Percentiles rank a stretch among this genome's conserved stretches.
Evolutionary conservation across 1,140 invertebrate genomes (phyloP).

Genomic region (Bombus superbus): DNA sequence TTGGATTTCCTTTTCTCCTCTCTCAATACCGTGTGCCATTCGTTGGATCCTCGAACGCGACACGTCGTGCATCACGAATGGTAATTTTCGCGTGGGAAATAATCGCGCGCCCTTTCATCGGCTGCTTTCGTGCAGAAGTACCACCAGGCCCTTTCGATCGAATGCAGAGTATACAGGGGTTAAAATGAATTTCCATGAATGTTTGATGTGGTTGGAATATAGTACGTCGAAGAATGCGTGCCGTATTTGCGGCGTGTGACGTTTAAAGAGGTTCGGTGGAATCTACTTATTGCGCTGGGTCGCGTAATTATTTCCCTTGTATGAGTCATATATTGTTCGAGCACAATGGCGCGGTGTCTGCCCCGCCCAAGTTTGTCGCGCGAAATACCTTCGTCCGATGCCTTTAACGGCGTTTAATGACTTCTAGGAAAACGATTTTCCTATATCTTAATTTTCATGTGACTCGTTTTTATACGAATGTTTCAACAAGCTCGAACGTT

Average conservation of each 20-base stretch:
- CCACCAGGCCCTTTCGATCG: background rate
- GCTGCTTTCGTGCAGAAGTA: background rate
- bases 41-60: background rate
- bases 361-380: background rate
- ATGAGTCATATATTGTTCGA: constrained; percentile 14
- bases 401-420: background rate
- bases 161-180: background rate
- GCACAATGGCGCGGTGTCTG: background rate
- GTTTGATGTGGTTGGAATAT: background rate
- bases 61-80: background rate
- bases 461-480: too few species aligned
- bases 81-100: constrained; percentile 4
- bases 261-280: background rate
- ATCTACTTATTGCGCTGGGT: background rate
- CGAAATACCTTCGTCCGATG: background rate
- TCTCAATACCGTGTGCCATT: background rate
- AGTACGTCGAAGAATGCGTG: too few species aligned
- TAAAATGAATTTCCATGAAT: background rate
- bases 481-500: too few species aligned
- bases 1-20: background rate
- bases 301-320: constrained; percentile 13
- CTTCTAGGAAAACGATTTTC: background rate
- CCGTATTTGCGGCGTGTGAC: background rate
- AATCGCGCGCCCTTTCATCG: background rate
- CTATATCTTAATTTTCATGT: too few species aligned